Conservation (phyloP, 2,113 vertebrate species). For the Cyanistes caeruleus region DNA sequence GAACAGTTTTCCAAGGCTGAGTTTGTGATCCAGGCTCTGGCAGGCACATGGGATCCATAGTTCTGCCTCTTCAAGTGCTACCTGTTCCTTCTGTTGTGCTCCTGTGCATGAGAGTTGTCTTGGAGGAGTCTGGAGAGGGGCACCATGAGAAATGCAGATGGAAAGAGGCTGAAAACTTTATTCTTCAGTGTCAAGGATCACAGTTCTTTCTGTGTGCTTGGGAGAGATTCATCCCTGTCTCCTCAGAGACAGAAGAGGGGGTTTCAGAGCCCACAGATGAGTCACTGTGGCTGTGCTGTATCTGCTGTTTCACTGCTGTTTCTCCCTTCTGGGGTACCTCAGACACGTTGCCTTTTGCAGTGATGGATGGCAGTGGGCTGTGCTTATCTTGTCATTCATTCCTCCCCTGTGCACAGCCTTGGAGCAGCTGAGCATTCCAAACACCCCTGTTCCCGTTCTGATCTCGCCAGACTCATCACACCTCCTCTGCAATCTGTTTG, state of each 20-base stretch:
- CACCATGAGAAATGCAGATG: not conserved
- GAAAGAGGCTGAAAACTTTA: not conserved
- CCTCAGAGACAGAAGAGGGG: not conserved
- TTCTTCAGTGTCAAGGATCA: not conserved
- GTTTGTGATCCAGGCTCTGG: not conserved
- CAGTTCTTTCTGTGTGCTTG: not conserved
- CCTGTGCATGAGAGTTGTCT: not conserved
- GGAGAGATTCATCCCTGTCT: not conserved
- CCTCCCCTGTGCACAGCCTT: not conserved
- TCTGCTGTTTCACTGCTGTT: not conserved
- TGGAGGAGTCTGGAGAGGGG: not conserved
- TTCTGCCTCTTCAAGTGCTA: not conserved
- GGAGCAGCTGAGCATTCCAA: not conserved
- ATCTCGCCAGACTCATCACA: rapidly evolving
- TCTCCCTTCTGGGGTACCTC: not conserved
- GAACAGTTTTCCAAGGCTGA: not conserved
- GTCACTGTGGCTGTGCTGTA: not conserved
- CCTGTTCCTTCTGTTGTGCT: not conserved
- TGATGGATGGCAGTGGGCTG: not conserved
- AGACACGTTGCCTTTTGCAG: not conserved
- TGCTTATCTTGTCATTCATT: not conserved
- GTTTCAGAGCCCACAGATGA: not conserved
- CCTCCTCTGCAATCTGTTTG: not conserved
- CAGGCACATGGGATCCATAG: not conserved
- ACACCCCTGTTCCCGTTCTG: not conserved